A percentile compares a stretch with the other conserved stretches of the same genome.
phyloP scores from a whole-genome alignment of 2,888 invertebrate species.

The Dioctria linearis region DNA sequence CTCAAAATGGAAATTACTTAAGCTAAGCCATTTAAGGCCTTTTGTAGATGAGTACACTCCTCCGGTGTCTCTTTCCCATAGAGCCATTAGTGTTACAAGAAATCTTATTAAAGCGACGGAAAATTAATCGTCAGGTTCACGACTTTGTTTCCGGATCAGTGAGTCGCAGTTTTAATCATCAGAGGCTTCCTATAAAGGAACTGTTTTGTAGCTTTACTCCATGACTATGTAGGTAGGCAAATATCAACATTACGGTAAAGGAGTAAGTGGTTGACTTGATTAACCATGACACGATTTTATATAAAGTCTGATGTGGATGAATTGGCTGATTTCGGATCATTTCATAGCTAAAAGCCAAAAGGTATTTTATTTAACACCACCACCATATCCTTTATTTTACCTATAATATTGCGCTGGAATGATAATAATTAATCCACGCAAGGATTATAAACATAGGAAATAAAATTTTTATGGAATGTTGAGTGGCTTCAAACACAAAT shows the following conservation, averaged over 20 bases:
- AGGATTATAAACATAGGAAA: too few relatives aligned
- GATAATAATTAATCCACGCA: too few relatives aligned
- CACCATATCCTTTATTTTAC: too few relatives aligned
- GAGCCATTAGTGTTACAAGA: background rate
- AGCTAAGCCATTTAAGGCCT: too few relatives aligned
- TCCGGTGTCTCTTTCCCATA: background rate
- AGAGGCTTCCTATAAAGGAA: background rate
- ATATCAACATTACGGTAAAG: too few relatives aligned
- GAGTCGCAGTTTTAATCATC: constrained; percentile 10
- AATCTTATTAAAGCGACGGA: constrained; percentile 12
- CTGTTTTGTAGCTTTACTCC: background rate
- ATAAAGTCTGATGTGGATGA: constrained; percentile 15
- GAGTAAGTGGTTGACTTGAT: background rate
- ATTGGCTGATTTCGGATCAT: constrained; percentile 37
- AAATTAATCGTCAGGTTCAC: constrained; percentile 27
- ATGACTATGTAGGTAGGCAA: too few relatives aligned
- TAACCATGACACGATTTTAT: background rate
- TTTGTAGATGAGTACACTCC: too few relatives aligned
- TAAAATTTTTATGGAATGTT: too few relatives aligned
- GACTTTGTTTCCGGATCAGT: constrained; percentile 28
- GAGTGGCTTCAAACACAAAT: too few relatives aligned
- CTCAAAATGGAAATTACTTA: too few relatives aligned
- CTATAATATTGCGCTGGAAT: too few relatives aligned
- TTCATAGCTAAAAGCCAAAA: constrained; percentile 32
- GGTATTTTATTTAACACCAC: background rate